A percentile compares a stretch with the other conserved stretches of the same genome.
Conservation (phyloP, 2,113 vertebrate genomes). For the Rhinolophus ferrumequinum region DNA sequence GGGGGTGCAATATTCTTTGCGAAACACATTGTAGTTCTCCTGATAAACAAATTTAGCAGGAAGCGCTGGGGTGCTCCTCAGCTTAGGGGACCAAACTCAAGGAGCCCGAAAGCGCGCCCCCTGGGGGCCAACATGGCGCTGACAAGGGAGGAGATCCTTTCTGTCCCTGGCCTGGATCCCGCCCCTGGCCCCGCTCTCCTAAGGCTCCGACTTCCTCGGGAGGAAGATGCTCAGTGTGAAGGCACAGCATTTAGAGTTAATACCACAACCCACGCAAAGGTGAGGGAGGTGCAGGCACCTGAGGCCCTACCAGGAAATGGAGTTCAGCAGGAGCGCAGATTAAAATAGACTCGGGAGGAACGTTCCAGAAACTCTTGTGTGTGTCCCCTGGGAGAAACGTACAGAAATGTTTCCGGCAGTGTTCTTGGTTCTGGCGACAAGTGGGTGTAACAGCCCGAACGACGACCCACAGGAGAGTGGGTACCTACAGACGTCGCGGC, state of each 20-base stretch:
- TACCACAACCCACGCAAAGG: not conserved
- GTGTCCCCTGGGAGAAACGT: not conserved
- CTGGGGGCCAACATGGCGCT: fast-evolving
- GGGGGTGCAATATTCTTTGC: not conserved
- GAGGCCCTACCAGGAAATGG: not conserved
- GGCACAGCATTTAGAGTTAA: fast-evolving
- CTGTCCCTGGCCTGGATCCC: not conserved
- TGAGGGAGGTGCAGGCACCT: not conserved
- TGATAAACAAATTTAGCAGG: not conserved
- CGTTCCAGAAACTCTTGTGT: not conserved
- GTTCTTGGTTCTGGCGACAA: not conserved
- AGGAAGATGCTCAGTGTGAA: not conserved
- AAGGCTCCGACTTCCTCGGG: not conserved
- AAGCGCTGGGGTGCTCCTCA: not conserved
- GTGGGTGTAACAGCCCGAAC: not conserved
- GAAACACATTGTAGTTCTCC: not conserved
- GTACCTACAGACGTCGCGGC: too few relatives aligned
- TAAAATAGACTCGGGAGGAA: not conserved
- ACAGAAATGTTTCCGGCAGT: fast-evolving
- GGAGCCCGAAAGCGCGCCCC: not conserved
- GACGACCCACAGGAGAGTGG: not conserved
- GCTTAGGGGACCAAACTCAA: not conserved
- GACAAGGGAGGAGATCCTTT: not conserved
- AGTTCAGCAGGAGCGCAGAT: not conserved
- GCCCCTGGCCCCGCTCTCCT: too few relatives aligned